These are phyloP conservation scores for Petrosia ficiformis DNA, from an alignment of 37 sponge, comb jelly and placozoan species.

Conservation along the genomic window DNA sequence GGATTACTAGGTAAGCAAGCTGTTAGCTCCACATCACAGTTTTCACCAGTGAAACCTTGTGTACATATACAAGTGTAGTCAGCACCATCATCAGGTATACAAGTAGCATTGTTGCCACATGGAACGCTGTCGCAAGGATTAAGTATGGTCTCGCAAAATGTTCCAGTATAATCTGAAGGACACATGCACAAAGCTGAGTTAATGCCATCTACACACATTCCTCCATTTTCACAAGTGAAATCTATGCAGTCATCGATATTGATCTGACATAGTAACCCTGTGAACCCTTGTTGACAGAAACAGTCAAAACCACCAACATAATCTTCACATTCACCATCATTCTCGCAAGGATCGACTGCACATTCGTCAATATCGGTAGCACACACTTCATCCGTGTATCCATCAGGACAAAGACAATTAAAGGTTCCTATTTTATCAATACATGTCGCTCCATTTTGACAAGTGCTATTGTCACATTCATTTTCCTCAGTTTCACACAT, in stretches of 20 bases:
- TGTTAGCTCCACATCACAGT: conserved; percentile 26
- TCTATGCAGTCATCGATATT: conserved; percentile 15
- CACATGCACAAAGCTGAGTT: conserved; percentile 51
- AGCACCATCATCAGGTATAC: conserved; percentile 11
- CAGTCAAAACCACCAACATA: conserved; percentile 36
- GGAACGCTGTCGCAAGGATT: conserved; percentile 51
- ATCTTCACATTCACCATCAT: conserved; percentile 48
- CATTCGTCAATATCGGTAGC: conserved; percentile 49
- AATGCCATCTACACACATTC: conserved; percentile 24
- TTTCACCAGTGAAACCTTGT: conserved; percentile 45
- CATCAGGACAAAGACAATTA: conserved; percentile 30
- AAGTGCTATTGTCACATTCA: conserved; percentile 25
- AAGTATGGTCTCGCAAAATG: conserved; percentile 45
- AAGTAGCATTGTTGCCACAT: conserved; percentile 56
- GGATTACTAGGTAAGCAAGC: conserved; percentile 29
- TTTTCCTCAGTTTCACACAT: conserved; percentile 29
- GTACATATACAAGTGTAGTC: conserved; percentile 63
- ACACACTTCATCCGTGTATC: conserved; percentile 55
- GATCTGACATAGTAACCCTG: conserved; percentile 30
- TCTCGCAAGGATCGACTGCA: conserved; percentile 9
- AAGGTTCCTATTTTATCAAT: conserved; percentile 16
- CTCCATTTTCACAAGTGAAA: conserved; percentile 67
- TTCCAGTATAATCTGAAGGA: conserved; percentile 51
- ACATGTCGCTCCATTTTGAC: conserved; percentile 38
- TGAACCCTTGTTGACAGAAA: conserved; percentile 28